Evolutionary conservation across 2,113 vertebrate species (phyloP).

Genomic region (Limanda limanda): DNA sequence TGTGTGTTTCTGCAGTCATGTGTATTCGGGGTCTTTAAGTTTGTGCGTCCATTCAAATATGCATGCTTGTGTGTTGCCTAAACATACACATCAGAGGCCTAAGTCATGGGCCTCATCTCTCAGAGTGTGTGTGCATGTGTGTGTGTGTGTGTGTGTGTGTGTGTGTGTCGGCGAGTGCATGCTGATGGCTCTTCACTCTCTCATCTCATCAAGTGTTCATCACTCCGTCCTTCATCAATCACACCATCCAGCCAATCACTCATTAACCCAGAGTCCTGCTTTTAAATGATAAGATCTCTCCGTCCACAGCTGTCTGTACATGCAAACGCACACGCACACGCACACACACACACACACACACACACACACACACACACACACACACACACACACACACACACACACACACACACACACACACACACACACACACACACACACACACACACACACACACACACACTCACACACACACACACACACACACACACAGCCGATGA

Average conservation of each 20-base stretch:
- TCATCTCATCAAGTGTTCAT: constrained; percentile 78
- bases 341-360: too few relatives aligned
- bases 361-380: constrained; percentile 27
- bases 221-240: constrained; percentile 76
- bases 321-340: too few relatives aligned
- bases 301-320: constrained; percentile 29
- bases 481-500: constrained; percentile 17
- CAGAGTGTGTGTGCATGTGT: constrained; percentile 3
- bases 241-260: constrained; percentile 63
- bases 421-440: constrained; percentile 15
- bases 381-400: constrained; percentile 9
- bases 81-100: constrained; percentile 43
- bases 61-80: constrained; percentile 14
- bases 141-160: constrained; percentile 30
- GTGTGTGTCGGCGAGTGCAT: constrained; percentile 25
- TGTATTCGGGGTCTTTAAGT: constrained; percentile 31
- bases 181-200: constrained; percentile 70
- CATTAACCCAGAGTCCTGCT: constrained; percentile 61
- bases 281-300: constrained; percentile 74
- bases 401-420: too few relatives aligned
- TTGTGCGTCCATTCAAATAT: constrained; percentile 39
- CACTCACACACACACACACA: constrained; percentile 26
- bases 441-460: constrained; percentile 24
- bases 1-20: constrained; percentile 49
- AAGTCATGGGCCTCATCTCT: constrained; percentile 43